A percentile compares a stretch with the other conserved stretches of the same genome.
Conservation (phyloP, 2,113 vertebrate genomes). For the Halcyon senegalensis region DNA sequence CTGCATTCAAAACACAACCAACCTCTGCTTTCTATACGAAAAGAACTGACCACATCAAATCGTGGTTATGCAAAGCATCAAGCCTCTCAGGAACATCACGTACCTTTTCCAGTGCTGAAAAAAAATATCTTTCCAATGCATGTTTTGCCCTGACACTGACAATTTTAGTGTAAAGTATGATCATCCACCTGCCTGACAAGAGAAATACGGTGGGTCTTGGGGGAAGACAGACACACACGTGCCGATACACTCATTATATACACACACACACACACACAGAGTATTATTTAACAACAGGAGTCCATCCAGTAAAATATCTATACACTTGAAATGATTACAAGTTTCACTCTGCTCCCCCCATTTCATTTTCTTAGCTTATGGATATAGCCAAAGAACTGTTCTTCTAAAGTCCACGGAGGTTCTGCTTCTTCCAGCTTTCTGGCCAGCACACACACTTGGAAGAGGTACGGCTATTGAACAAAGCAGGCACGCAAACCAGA, state of each 20-base stretch:
- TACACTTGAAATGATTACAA: neutral
- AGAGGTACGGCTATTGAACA: neutral
- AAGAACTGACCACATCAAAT: neutral
- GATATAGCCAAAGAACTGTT: neutral
- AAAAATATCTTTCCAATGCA: neutral
- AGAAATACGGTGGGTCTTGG: neutral
- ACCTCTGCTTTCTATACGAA: neutral
- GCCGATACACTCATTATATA: neutral
- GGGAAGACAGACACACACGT: neutral
- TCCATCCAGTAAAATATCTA: neutral
- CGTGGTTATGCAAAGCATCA: neutral
- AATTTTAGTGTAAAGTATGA: neutral
- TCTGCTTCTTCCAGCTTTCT: neutral
- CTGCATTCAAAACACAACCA: neutral
- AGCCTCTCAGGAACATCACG: neutral
- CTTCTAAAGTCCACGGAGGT: neutral
- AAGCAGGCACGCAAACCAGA: neutral
- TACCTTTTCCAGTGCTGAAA: neutral
- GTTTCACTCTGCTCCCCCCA: rapidly evolving
- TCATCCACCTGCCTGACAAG: neutral
- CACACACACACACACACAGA: neutral
- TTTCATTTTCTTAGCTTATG: neutral
- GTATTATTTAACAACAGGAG: neutral
- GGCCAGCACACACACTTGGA: neutral
- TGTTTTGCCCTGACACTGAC: neutral